These are phyloP conservation scores for Stomorhina lunata DNA, from an alignment of 2,888 invertebrate species.

Conservation along the genomic window DNA sequence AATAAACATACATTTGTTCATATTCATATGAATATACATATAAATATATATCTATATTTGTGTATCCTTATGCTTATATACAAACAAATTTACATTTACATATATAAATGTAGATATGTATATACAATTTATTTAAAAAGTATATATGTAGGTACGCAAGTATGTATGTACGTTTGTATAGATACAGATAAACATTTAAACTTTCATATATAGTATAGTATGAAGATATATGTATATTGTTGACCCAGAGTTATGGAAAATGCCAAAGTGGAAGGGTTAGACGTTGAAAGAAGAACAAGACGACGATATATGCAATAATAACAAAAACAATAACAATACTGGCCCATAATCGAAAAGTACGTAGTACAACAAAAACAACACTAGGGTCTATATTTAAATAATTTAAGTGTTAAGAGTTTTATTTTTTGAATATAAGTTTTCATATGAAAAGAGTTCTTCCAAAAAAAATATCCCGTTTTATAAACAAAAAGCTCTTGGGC, in stretches of 20 bases:
- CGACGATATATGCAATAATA: slow-evolving; percentile 3
- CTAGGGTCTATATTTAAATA: too few relatives aligned
- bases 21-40: neutral
- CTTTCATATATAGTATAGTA: neutral
- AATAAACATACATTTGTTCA: neutral
- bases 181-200: slow-evolving; percentile 14
- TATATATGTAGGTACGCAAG: neutral
- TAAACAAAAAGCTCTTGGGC: neutral
- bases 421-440: too few relatives aligned
- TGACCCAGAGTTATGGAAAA: slow-evolving; percentile 57
- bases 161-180: neutral
- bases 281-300: slow-evolving; percentile 26
- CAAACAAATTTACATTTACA: neutral
- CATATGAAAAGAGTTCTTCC: too few relatives aligned
- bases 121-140: neutral
- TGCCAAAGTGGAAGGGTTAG: slow-evolving; percentile 57
- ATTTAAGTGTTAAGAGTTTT: too few relatives aligned
- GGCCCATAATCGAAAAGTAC: neutral
- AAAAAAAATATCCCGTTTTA: too few relatives aligned
- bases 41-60: neutral
- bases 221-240: slow-evolving; percentile 5
- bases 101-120: neutral
- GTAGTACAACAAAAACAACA: neutral
- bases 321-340: neutral
- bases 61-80: neutral